Base-by-base conservation (phyloP, 2,113 vertebrate genomes). In the Acanthisitta chloris region DNA sequence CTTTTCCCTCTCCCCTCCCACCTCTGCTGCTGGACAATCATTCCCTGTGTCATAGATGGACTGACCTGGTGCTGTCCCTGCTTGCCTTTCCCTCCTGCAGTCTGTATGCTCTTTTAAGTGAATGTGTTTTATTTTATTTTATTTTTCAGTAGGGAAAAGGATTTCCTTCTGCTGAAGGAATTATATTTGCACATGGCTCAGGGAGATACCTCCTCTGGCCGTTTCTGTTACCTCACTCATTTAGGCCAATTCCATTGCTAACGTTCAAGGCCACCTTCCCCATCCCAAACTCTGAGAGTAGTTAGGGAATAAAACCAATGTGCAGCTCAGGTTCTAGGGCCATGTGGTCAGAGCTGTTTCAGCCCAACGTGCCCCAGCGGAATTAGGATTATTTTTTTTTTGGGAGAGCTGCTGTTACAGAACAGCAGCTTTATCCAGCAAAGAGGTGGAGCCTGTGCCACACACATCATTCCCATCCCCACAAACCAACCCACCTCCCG, bases 171-270 rank as follows among this genome's bases (percentile, higher is more conserved):
- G 51, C 61, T 43, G 93, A 97, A 96, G 97, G 95, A 97, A 79
- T 94, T 78, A 72, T 87, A 96, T 97, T 98, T 97, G 97, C 97
- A 98, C 98, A 96, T 51, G 97, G 92, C 95, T 94, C 73, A 59
- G 97, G 96, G 96, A 94, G 94, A 77, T 48, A 49, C 66, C 86
- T 95, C 89, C 96, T 95, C 97, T 82, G 97, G 96, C 97, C 96
- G 45, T 94, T 97, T 97, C 97, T 59, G 94, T 98, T 98, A 98
- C 98, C 98, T 98, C 98, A 98, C 96, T 97, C 96, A 95, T 95
- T 93, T 97, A 86, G 83, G 97, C 94, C 96, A 96, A 94, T 96
- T 95, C 94, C 90, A 96, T 96, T 91, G 95, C 96, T 97, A 92
- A 95, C 9, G 6, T 96, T 96, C 6, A 94, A 90, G 92, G 94